These are phyloP conservation scores for Dasyurus viverrinus DNA, from an alignment of 2,113 vertebrate species.

Conservation along the genomic window DNA sequence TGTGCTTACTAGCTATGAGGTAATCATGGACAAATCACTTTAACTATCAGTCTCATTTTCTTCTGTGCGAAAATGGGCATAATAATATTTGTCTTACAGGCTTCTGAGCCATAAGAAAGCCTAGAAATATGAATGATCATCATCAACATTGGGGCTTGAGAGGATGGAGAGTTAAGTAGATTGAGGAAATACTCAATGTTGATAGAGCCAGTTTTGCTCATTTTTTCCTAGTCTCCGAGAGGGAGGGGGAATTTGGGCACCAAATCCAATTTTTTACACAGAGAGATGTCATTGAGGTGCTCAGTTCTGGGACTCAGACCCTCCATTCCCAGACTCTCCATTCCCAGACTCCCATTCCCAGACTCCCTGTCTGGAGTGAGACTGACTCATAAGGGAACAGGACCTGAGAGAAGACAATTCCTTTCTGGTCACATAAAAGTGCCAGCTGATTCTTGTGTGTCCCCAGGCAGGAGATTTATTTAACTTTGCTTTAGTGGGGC, in stretches of 20 bases:
- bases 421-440: constrained; percentile 10
- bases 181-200: background rate
- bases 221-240: background rate
- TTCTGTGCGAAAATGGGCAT: background rate
- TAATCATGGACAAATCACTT: too few species aligned
- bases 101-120: background rate
- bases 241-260: background rate
- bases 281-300: background rate
- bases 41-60: too few species aligned
- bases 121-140: background rate
- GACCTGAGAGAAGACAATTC: background rate
- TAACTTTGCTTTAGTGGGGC: constrained; percentile 56
- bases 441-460: constrained; percentile 52
- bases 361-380: background rate
- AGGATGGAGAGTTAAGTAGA: background rate
- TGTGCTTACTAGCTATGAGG: too few species aligned
- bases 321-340: background rate
- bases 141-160: background rate
- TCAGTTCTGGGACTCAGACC: background rate
- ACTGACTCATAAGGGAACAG: background rate
- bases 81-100: background rate
- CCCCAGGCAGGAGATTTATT: constrained; percentile 53
- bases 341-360: background rate
- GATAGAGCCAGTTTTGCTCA: background rate
- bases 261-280: background rate